phyloP scores from a whole-genome alignment of 2,888 invertebrate genomes.

The Zaprionus lineosus region DNA sequence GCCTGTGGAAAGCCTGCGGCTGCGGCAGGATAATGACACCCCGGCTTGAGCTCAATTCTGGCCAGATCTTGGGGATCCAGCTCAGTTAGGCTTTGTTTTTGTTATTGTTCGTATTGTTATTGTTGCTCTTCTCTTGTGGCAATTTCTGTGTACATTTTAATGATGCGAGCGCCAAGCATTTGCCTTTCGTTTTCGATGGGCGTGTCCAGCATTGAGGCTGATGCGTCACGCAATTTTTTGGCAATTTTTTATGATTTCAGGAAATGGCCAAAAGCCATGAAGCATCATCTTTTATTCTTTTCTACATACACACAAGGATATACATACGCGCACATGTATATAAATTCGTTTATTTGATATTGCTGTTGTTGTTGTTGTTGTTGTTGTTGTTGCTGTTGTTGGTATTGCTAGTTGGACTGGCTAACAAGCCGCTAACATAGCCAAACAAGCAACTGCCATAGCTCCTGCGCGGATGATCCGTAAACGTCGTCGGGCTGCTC shows the following conservation, averaged over 20 bases:
- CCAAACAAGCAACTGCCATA: conserved; percentile 38
- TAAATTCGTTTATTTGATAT: conserved; percentile 20
- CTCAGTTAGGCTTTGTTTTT: conserved; percentile 34
- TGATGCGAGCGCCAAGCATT: conserved; percentile 42
- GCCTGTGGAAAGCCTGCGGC: conserved; percentile 52
- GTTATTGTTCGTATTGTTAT: conserved; percentile 5
- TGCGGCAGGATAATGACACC: conserved; percentile 56
- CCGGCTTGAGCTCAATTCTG: conserved; percentile 12
- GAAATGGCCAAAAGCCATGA: conserved; percentile 75
- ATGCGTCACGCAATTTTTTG: conserved; percentile 69
- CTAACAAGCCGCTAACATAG: conserved; percentile 79
- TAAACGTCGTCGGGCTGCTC: conserved; percentile 49
- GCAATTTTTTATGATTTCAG: conserved; percentile 66
- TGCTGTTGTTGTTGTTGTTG: not conserved
- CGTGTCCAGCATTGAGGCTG: conserved; percentile 49
- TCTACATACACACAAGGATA: not conserved
- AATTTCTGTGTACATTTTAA: conserved; percentile 43
- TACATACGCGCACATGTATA: conserved; percentile 5
- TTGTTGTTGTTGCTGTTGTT: conserved; percentile 27
- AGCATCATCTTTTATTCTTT: conserved; percentile 62
- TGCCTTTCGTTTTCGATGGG: conserved; percentile 55
- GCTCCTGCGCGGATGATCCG: conserved; percentile 56
- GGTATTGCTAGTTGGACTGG: conserved; percentile 41
- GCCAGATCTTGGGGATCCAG: conserved; percentile 27
- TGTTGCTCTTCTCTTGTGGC: too few relatives aligned